These are phyloP conservation scores for Nomada flava DNA, from an alignment of 2,888 invertebrate species.

Conservation along the genomic window DNA sequence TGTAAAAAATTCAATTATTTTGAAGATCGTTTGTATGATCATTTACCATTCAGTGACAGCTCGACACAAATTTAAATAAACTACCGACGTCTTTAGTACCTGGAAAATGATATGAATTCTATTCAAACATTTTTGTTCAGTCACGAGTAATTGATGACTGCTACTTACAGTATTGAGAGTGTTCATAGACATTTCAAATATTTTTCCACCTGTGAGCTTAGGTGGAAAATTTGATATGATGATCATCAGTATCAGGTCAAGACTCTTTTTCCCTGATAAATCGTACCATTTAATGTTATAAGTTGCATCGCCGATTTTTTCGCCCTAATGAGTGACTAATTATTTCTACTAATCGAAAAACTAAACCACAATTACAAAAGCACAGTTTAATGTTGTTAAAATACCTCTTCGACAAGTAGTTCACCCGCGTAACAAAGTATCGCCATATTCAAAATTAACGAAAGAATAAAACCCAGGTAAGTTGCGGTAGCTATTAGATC, in stretches of 20 bases:
- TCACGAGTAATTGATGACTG: background rate
- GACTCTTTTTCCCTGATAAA: conserved; percentile 49
- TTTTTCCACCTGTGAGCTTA: conserved; percentile 74
- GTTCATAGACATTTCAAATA: conserved; percentile 70
- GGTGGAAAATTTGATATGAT: conserved; percentile 67
- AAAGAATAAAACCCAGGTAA: conserved; percentile 70
- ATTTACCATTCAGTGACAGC: conserved; percentile 40
- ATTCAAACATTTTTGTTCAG: background rate
- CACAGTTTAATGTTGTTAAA: no score
- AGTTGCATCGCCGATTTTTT: conserved; percentile 19
- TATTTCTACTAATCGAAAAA: background rate
- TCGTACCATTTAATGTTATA: conserved; percentile 65
- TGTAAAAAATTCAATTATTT: background rate
- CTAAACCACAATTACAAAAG: no score
- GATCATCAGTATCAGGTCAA: conserved; percentile 67
- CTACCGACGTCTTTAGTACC: conserved; percentile 64
- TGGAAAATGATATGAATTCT: background rate
- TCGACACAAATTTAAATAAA: conserved; percentile 69
- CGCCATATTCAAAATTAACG: conserved; percentile 76
- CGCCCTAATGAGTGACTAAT: background rate
- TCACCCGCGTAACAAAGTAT: conserved; percentile 79
- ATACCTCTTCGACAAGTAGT: conserved; percentile 73
- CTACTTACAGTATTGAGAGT: conserved; percentile 60
- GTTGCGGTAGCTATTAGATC: conserved; percentile 53
- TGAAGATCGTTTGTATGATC: background rate